Conservation (phyloP, 2,797 vertebrate genomes). For the Myoxocephalus aenaeus region DNA sequence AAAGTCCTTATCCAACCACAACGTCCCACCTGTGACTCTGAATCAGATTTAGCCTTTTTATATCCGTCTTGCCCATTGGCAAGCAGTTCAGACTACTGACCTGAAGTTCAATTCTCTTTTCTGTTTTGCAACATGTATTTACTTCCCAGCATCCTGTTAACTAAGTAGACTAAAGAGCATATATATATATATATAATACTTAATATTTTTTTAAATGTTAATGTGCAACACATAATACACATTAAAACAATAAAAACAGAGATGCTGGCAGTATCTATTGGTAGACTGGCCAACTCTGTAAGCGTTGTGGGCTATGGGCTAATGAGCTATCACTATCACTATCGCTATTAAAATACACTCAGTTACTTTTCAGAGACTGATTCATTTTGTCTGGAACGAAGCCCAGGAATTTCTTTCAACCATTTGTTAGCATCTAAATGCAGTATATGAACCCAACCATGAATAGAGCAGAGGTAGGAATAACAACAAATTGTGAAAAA, state of each 20-base stretch:
- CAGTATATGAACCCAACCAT: neutral
- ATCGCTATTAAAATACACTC: slow-evolving; percentile 32
- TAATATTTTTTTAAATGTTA: neutral
- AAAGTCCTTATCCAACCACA: slow-evolving; percentile 29
- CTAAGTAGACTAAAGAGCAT: slow-evolving; percentile 13
- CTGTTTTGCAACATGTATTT: slow-evolving; percentile 25
- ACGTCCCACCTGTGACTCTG: slow-evolving; percentile 28
- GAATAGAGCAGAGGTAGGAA: neutral
- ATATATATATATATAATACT: too few species aligned
- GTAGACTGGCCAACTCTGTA: slow-evolving; percentile 34
- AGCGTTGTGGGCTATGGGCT: slow-evolving; percentile 35
- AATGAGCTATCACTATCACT: slow-evolving; percentile 48
- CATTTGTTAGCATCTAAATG: neutral
- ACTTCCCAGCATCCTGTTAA: slow-evolving; percentile 8
- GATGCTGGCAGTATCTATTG: neutral
- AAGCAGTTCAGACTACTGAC: slow-evolving; percentile 20
- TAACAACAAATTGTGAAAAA: neutral
- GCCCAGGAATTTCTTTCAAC: slow-evolving; percentile 5
- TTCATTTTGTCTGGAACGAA: slow-evolving; percentile 42
- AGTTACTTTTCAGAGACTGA: slow-evolving; percentile 22
- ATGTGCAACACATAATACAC: neutral
- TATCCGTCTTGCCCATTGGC: slow-evolving; percentile 9
- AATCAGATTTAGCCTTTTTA: slow-evolving; percentile 20
- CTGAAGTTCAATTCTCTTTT: slow-evolving; percentile 13
- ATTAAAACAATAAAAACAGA: slow-evolving; percentile 14